These are phyloP conservation scores for Margarornis squamiger DNA, from an alignment of 2,797 vertebrate species.

Conservation along the genomic window DNA sequence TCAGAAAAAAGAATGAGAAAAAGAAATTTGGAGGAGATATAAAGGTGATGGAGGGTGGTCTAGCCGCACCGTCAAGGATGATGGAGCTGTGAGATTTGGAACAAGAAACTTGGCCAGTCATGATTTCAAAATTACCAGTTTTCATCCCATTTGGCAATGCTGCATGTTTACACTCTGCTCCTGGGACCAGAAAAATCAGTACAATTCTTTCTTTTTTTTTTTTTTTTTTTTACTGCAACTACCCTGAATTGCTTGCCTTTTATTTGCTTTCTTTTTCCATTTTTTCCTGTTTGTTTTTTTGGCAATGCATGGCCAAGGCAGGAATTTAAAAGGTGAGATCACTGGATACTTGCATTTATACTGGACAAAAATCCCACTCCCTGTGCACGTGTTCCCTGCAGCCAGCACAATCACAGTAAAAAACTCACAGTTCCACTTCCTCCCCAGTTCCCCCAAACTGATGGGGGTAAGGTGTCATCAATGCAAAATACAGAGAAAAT, in stretches of 20 bases:
- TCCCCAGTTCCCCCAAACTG: background rate
- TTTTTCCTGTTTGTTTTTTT: background rate
- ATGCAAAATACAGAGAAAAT: background rate
- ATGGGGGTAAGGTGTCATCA: background rate
- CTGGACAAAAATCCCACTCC: background rate
- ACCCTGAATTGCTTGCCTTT: background rate
- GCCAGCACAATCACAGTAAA: rapidly evolving
- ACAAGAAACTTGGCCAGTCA: background rate
- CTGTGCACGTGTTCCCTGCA: background rate
- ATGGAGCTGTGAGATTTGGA: background rate
- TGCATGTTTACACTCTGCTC: background rate
- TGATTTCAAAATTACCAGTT: rapidly evolving
- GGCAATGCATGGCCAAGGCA: background rate
- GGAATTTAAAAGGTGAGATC: constrained; percentile 7
- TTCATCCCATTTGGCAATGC: background rate
- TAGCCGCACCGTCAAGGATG: rapidly evolving
- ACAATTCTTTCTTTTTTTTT: background rate
- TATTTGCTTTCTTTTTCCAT: background rate
- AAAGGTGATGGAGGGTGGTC: background rate
- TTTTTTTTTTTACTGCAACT: too few species aligned
- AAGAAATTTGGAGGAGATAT: background rate
- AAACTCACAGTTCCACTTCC: background rate
- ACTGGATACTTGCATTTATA: background rate
- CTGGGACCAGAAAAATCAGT: background rate
- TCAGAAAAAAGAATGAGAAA: rapidly evolving